These are phyloP conservation scores for Strongylocentrotus purpuratus DNA, from an alignment of 35 echinoderm and acorn worm genomes.

Conservation along the genomic window DNA sequence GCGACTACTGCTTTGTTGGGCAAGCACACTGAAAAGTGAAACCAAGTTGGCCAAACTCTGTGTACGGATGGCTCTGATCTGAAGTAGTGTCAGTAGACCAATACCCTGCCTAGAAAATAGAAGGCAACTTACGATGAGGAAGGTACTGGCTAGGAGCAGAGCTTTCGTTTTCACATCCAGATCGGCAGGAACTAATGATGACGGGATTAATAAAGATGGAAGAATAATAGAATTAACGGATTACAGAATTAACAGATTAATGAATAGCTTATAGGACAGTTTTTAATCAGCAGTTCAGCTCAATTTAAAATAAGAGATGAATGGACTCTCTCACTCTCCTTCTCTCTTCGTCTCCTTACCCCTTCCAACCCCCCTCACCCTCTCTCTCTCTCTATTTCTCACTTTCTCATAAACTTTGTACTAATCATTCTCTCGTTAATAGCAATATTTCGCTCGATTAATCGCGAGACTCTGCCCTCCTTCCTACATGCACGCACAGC, in stretches of 20 bases:
- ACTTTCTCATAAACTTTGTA: too few species aligned
- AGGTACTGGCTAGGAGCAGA: conserved; percentile 61
- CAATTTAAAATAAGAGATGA: background rate
- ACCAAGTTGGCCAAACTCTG: too few species aligned
- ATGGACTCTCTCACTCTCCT: too few species aligned
- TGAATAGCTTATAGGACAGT: too few species aligned
- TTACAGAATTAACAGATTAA: too few species aligned
- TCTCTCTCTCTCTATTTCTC: too few species aligned
- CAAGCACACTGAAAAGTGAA: too few species aligned
- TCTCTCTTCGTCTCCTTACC: background rate
- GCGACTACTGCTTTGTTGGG: too few species aligned
- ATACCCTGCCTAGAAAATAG: background rate
- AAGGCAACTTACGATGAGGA: conserved; percentile 73
- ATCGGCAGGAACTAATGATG: conserved; percentile 61
- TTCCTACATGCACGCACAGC: background rate
- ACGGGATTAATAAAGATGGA: background rate
- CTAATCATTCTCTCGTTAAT: too few species aligned
- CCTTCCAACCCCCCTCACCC: too few species aligned
- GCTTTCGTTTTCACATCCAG: conserved; percentile 81
- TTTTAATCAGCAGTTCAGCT: background rate
- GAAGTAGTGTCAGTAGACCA: background rate
- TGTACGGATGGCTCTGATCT: too few species aligned
- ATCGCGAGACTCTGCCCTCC: background rate
- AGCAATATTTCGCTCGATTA: background rate
- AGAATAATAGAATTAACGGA: too few species aligned